These are phyloP conservation scores for Vannuccia rotundouncinata DNA, from an alignment of 2,888 invertebrate species.

Conservation along the genomic window DNA sequence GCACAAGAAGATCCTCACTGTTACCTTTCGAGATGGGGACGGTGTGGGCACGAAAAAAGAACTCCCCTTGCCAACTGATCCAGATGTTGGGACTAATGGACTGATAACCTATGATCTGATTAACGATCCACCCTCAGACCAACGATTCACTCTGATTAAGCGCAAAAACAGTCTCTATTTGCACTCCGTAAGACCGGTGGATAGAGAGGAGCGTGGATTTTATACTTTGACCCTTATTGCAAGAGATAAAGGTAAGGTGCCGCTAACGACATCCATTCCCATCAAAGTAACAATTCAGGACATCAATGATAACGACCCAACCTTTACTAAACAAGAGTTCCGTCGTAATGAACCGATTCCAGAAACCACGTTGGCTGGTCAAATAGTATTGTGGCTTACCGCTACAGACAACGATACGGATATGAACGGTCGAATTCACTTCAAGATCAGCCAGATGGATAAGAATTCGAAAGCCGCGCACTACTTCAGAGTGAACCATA, in stretches of 20 bases:
- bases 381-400: slow-evolving; percentile 2
- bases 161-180: slow-evolving; percentile 27
- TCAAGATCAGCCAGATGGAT: background rate
- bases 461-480: slow-evolving; percentile 27
- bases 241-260: slow-evolving; percentile 25
- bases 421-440: slow-evolving; percentile 30
- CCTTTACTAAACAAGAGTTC: slow-evolving; percentile 25
- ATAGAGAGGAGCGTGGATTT: slow-evolving; percentile 23
- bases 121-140: slow-evolving; percentile 28
- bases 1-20: background rate
- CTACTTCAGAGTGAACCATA: slow-evolving; percentile 14
- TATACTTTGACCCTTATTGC: slow-evolving; percentile 30
- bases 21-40: slow-evolving; percentile 22
- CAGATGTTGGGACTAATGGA: slow-evolving; percentile 23
- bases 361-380: slow-evolving; percentile 17
- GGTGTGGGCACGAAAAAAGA: slow-evolving; percentile 10
- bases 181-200: slow-evolving; percentile 18
- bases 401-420: slow-evolving; percentile 30
- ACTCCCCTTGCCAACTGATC: slow-evolving; percentile 12
- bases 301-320: slow-evolving; percentile 30
- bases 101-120: slow-evolving; percentile 24
- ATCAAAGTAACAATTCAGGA: slow-evolving; percentile 22
- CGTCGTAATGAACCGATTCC: slow-evolving; percentile 22
- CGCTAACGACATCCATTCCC: slow-evolving; percentile 10
- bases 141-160: slow-evolving; percentile 18